A percentile compares a stretch with the other conserved stretches of the same genome.
Evolutionary conservation across 2,888 invertebrate genomes (phyloP).

Genomic region (Ecdyonurus torrentis): DNA sequence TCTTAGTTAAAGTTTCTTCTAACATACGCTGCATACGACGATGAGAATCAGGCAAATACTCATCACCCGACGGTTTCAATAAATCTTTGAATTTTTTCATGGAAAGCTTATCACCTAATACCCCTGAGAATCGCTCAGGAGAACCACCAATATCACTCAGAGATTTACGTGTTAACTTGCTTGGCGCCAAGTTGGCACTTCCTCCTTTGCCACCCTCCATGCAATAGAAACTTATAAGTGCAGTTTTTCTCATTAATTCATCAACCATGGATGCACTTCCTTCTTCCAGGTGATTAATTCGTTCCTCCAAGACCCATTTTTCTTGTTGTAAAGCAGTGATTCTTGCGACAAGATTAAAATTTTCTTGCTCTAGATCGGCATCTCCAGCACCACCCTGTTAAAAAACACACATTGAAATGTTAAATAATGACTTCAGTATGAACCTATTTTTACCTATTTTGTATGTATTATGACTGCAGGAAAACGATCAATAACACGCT

Average conservation of each 20-base stretch:
- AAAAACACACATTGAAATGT: no score
- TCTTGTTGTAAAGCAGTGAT: constrained; percentile 27
- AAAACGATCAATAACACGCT: no score
- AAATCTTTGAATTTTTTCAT: constrained; percentile 10
- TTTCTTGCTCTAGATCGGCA: constrained; percentile 24
- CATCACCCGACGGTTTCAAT: constrained; percentile 18
- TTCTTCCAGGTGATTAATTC: constrained; percentile 27
- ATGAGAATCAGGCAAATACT: constrained; percentile 19
- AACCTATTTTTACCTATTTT: no score
- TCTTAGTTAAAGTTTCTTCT: constrained; percentile 33
- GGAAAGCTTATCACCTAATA: background rate
- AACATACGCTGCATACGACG: constrained; percentile 28
- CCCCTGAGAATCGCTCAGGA: background rate
- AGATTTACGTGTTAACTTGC: background rate
- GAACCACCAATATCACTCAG: background rate
- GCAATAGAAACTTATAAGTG: constrained; percentile 30
- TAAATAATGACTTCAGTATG: no score
- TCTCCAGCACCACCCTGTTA: constrained; percentile 1
- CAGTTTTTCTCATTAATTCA: constrained; percentile 28
- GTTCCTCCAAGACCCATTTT: constrained; percentile 30
- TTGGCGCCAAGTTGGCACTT: background rate
- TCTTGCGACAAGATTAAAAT: constrained; percentile 25
- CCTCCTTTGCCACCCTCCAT: constrained; percentile 23
- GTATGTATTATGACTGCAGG: no score
- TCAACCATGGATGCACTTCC: constrained; percentile 30